phyloP scores from a whole-genome alignment of 2,797 vertebrate species.

The Psittacula echo region DNA sequence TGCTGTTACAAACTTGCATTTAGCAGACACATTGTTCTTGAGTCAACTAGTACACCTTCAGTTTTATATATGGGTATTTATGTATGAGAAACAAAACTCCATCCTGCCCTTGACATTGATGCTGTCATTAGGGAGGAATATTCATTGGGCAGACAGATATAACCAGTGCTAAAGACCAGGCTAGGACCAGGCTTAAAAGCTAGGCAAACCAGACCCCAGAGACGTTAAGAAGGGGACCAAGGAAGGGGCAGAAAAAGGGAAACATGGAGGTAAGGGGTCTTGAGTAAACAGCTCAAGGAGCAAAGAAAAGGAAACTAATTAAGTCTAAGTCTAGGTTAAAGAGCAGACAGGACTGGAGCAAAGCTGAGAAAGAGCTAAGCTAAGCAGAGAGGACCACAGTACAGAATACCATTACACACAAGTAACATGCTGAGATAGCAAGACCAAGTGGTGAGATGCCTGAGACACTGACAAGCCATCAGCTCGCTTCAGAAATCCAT shows the following conservation, averaged over 20 bases:
- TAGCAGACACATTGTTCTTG: neutral
- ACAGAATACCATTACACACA: neutral
- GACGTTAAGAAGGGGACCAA: neutral
- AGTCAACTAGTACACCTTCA: neutral
- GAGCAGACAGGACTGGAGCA: neutral
- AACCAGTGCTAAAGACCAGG: neutral
- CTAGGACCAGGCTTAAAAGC: neutral
- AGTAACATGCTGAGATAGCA: neutral
- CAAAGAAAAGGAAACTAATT: neutral
- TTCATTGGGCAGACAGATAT: neutral
- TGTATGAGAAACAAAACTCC: neutral
- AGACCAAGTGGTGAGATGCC: neutral
- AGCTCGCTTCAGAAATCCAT: neutral
- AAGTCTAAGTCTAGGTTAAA: neutral
- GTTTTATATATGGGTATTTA: neutral
- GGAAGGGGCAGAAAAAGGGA: neutral
- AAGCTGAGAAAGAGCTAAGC: neutral
- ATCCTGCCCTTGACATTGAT: neutral
- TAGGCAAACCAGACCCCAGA: neutral
- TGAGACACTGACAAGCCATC: neutral
- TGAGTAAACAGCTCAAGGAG: neutral
- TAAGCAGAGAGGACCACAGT: neutral
- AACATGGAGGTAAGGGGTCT: neutral
- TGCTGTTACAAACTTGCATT: neutral
- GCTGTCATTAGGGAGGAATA: neutral